phyloP scores from a whole-genome alignment of 35 echinoderm and acorn worm genomes.

The Patiria miniata region DNA sequence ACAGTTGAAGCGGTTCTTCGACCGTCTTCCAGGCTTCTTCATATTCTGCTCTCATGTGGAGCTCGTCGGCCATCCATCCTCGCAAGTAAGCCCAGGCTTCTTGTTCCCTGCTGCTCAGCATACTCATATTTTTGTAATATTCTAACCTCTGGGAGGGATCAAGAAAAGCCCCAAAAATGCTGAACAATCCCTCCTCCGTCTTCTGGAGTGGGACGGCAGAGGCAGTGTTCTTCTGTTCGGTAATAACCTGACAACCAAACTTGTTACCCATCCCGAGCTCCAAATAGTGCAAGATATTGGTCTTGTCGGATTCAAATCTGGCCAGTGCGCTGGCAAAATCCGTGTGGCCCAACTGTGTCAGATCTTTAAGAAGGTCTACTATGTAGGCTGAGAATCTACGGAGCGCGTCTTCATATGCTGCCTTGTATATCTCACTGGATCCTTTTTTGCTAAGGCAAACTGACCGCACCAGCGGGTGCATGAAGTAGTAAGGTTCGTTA shows the following conservation, averaged over 20 bases:
- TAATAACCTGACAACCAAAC: neutral
- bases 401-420: constrained; percentile 21
- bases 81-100: constrained; percentile 26
- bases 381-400: neutral
- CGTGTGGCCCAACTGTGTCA: constrained; percentile 6
- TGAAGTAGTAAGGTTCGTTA: constrained; percentile 32
- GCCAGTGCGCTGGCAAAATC: constrained; percentile 2
- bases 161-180: constrained; percentile 24
- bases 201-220: neutral
- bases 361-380: neutral
- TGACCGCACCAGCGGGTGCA: constrained; percentile 51
- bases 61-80: constrained; percentile 31
- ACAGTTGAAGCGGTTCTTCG: neutral
- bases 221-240: neutral
- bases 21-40: constrained; percentile 1
- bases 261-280: constrained; percentile 38
- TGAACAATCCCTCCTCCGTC: neutral
- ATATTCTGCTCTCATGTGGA: constrained; percentile 14
- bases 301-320: constrained; percentile 15
- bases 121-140: neutral
- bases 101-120: constrained; percentile 8
- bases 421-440: constrained; percentile 2
- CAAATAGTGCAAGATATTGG: constrained; percentile 1
- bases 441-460: constrained; percentile 29
- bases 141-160: constrained; percentile 6